A percentile compares a stretch with the other conserved stretches of the same genome.
Evolutionary conservation across 2,113 vertebrate genomes (phyloP).

Genomic region (Plecotus auritus): DNA sequence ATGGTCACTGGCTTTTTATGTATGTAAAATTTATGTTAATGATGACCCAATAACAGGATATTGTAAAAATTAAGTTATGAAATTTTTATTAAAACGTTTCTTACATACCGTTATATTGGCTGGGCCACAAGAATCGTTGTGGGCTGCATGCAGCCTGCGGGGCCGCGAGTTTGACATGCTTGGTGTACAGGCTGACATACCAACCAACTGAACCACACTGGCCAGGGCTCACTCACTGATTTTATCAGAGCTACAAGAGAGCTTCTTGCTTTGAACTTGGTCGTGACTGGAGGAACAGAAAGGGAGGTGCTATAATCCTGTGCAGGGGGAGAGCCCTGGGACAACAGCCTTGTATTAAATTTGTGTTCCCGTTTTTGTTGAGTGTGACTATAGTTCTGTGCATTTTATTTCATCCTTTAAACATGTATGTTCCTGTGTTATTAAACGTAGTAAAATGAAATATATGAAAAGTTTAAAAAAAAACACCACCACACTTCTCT

Average conservation of each 20-base stretch:
- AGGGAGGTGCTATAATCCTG: not conserved
- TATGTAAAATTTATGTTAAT: too few species aligned
- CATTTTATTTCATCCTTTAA: slow-evolving; percentile 72
- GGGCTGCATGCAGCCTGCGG: too few species aligned
- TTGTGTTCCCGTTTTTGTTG: slow-evolving; percentile 68
- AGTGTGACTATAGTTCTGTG: slow-evolving; percentile 69
- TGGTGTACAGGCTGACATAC: not conserved
- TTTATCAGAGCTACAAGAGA: slow-evolving; percentile 50
- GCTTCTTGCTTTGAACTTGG: slow-evolving; percentile 42
- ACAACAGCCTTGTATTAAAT: slow-evolving; percentile 78
- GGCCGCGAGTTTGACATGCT: too few species aligned
- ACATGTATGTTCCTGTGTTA: slow-evolving; percentile 75
- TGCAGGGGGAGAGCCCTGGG: not conserved
- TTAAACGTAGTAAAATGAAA: slow-evolving; percentile 75
- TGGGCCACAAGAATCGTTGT: too few species aligned
- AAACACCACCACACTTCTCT: not conserved
- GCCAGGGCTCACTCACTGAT: slow-evolving; percentile 15
- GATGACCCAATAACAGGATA: too few species aligned
- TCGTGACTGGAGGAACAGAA: slow-evolving; percentile 50
- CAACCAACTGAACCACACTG: not conserved
- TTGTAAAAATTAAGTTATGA: too few species aligned
- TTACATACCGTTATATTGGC: too few species aligned
- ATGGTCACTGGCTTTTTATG: too few species aligned
- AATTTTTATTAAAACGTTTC: too few species aligned
- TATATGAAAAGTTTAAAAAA: slow-evolving; percentile 59